A percentile compares a stretch with the other conserved stretches of the same genome.
phyloP scores from a whole-genome alignment of 1,140 invertebrate genomes.

The Adoxophyes honmai region DNA sequence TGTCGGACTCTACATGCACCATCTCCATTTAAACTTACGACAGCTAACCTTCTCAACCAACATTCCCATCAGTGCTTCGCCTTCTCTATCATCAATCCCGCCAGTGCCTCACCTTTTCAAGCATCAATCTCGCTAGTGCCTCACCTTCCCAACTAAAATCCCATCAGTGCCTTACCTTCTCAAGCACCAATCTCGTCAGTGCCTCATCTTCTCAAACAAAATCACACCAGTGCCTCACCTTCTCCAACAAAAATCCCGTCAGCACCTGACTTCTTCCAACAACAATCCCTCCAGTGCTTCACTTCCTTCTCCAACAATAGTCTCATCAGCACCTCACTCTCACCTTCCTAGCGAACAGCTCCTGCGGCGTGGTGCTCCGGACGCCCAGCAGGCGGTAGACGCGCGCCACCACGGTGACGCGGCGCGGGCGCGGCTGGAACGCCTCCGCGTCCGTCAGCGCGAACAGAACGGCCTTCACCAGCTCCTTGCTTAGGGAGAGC shows the following conservation, averaged over 20 bases:
- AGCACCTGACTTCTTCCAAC: no score
- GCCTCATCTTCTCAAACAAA: conserved; percentile 84
- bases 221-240: conserved; percentile 88
- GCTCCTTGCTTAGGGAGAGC: conserved; percentile 47
- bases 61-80: no score
- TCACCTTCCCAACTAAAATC: no score
- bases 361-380: conserved; percentile 88
- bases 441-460: conserved; percentile 87
- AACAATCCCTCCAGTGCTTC: no score
- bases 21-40: conserved; percentile 44
- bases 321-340: conserved; percentile 23
- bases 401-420: conserved; percentile 82
- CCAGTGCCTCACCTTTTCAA: no score
- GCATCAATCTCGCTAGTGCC: no score
- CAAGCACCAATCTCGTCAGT: no score
- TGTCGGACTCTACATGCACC: conserved; percentile 40
- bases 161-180: no score
- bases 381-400: conserved; percentile 85
- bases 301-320: no score
- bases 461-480: conserved; percentile 81
- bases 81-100: no score
- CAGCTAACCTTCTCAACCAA: no score
- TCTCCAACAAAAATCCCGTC: no score
- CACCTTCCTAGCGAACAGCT: conserved; percentile 87
- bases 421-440: conserved; percentile 86